Evolutionary conservation across 2,888 invertebrate genomes (phyloP), one percentile per base, ranked within the genome.

Genomic region (Dasypogon diadema): DNA sequence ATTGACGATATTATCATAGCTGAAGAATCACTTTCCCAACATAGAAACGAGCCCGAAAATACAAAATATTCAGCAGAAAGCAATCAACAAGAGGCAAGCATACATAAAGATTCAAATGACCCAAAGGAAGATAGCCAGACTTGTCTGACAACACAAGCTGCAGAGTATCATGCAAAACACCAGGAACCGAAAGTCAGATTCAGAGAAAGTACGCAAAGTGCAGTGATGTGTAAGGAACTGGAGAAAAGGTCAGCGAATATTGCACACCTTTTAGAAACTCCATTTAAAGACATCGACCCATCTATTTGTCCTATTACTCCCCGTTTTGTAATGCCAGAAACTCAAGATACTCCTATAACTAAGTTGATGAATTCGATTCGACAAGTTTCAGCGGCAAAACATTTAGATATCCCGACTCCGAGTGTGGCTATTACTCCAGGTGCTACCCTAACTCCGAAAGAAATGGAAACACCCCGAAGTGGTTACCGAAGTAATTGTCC

Each of bases 341-440:
- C 82, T 34, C 37, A 76, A 8, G 79, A 76, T 3, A 79, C 81
- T 10, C 80, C 80, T 14, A 72, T 81, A 65, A 34, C 81, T 60
- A 81, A 81, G 14, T 80, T 81, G 2, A 60, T 77, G 22, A 58
- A 56, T 1, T 30, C 80, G 2, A 80, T 82, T 2, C 82, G 80
- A 0, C 83, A 82, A 54, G 80, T 83, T 5, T 85, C 85, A 14
- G 80, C 88, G 75, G 87, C 89, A n/a, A 90, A 90, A 83, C 87
- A 88, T 77, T 87, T 87, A 81, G 89, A 87, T 77, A 87, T 90
- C 77, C 88, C 88, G 2, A 90, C 90, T 1, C 90, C 90, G 5
- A 85, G 86, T 77, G 87, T 89, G 81, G 87, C 90, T 14, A 87
- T 88, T 79, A 86, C 87, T 1, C 86, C 87, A 0, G 84, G 84